Evolutionary conservation across 2,113 vertebrate genomes (phyloP).

Genomic region (Bucco capensis): DNA sequence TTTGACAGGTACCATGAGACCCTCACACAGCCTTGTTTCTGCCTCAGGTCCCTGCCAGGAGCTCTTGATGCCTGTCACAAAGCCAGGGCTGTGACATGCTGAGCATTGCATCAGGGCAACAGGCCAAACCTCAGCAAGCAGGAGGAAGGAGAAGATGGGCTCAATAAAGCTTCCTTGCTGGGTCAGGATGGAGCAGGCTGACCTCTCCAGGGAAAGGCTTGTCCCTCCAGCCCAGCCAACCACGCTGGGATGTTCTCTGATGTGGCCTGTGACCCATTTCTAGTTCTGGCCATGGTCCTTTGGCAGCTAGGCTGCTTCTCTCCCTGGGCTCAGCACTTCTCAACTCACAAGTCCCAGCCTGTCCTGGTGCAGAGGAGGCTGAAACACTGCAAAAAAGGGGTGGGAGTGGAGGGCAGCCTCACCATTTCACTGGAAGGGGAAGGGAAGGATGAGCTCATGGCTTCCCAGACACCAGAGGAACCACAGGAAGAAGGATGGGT

Average conservation of each 20-base stretch:
- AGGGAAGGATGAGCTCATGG: neutral
- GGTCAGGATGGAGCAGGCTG: neutral
- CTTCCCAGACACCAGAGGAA: neutral
- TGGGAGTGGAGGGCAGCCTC: neutral
- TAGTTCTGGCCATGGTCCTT: neutral
- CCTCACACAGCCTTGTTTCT: neutral
- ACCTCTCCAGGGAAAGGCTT: neutral
- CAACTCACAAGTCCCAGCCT: neutral
- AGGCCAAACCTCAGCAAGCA: neutral
- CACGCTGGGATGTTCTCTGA: neutral
- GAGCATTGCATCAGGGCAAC: neutral
- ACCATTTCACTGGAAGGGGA: neutral
- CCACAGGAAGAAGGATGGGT: neutral
- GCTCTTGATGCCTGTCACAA: accelerated
- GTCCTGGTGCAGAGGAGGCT: neutral
- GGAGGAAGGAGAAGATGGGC: neutral
- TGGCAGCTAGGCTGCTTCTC: neutral
- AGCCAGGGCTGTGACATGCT: neutral
- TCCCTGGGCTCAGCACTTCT: accelerated
- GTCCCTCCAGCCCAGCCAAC: neutral
- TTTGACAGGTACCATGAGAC: neutral
- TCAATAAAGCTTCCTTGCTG: neutral
- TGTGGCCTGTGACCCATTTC: neutral
- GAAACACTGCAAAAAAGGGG: accelerated
- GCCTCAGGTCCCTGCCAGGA: neutral